Conservation (phyloP, 2,797 vertebrate species). For the Zenarchopterus dispar region DNA sequence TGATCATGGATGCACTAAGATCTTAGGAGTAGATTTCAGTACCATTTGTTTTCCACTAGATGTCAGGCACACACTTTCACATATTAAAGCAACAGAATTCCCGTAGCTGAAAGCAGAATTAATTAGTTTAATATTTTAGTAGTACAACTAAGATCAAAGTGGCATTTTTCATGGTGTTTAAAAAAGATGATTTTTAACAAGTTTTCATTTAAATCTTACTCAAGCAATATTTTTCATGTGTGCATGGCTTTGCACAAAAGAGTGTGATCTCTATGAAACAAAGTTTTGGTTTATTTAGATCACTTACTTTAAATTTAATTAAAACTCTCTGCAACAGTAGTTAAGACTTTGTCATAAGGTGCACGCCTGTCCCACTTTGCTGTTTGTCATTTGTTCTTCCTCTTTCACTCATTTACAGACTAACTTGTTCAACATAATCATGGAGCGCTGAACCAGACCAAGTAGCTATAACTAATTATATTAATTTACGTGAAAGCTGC, state of each 20-base stretch:
- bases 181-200: background rate
- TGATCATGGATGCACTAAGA: too few species aligned
- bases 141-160: too few species aligned
- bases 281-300: conserved; percentile 10
- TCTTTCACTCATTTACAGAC: conserved; percentile 9
- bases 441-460: conserved; percentile 27
- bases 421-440: conserved; percentile 19
- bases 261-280: conserved; percentile 1
- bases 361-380: background rate
- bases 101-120: background rate
- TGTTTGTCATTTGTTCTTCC: conserved; percentile 22
- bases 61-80: conserved; percentile 68
- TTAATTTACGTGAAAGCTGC: conserved; percentile 44
- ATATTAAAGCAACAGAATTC: background rate
- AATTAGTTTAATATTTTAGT: too few species aligned
- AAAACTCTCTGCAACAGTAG: background rate
- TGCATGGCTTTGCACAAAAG: too few species aligned
- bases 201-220: background rate
- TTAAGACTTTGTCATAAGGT: background rate
- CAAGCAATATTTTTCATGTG: too few species aligned
- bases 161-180: background rate
- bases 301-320: too few species aligned
- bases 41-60: conserved; percentile 64
- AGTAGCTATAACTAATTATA: conserved; percentile 48
- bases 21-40: background rate